Evolutionary conservation across 2,797 vertebrate genomes (phyloP), one percentile per base, ranked within the genome.

Genomic region (Dendrocincla tyrannina): DNA sequence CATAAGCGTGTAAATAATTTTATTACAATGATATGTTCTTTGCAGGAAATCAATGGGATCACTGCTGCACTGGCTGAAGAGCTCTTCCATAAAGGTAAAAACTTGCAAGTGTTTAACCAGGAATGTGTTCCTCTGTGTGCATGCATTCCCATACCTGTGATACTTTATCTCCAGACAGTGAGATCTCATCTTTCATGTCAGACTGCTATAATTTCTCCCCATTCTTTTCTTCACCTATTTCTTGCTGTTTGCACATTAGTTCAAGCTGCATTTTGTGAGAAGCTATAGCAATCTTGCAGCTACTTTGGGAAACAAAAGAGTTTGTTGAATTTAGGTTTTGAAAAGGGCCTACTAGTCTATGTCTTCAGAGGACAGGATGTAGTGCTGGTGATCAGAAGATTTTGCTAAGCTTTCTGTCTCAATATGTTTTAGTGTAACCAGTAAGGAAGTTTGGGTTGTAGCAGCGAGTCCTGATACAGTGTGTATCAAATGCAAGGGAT

Each of bases 21-120:
- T 3, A 56, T 55, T 59, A 24, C 23, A 44, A 15, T 62, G 32
- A 3, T 64, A 92, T 90, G 39, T 81, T 93, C 55, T 96, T 95
- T 95, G 50, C 86, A 99, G 99, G 99, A 99, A 97, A 98, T 99
- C 82, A 99, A 99, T 85, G 99, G 99, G 30, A 98, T 99, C 96
- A 99, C 99, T 58, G 99, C 99, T 46, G 98, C 99, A 1, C 82
- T 99, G 97, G 99, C 99, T 17, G 99, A 99, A 97, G 99, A 99
- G 79, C 97, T 99, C 67, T 99, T 99, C 92, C 98, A 99, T 92
- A 99, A 98, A 98, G 99, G 99, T 99, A 96, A 89, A 52, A 72
- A 66, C 27, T 70, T 75, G 18, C 13, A 84, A 76, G 60, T 66
- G 16, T 64, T 76, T 44, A 66, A 30, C n/a, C 30, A 32, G 44